Evolutionary conservation across 2,888 invertebrate genomes (phyloP).

Genomic region (Schizaphis graminum): DNA sequence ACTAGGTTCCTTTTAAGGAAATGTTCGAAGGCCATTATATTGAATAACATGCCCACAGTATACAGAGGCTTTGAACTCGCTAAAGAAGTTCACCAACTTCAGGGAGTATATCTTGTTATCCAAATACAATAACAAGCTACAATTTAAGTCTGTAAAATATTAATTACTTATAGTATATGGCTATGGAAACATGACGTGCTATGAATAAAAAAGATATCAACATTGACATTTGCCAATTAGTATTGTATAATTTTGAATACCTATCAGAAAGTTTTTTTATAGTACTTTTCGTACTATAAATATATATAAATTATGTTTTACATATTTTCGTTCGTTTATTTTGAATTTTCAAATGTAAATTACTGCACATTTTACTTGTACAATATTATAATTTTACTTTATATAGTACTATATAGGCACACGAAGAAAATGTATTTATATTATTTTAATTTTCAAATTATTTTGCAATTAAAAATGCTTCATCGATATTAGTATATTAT

Average conservation of each 20-base stretch:
- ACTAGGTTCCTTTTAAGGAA: constrained; percentile 34
- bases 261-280: not conserved
- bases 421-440: not conserved
- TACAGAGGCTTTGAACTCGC: constrained; percentile 24
- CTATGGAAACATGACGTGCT: not conserved
- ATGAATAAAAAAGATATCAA: not conserved
- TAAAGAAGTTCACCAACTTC: not conserved
- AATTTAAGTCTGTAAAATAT: not conserved
- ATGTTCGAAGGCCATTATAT: constrained; percentile 9
- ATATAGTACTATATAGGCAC: no score
- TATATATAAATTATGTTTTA: not conserved
- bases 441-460: not conserved
- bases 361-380: not conserved
- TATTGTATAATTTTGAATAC: not conserved
- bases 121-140: not conserved
- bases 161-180: not conserved
- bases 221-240: not conserved
- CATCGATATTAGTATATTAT: not conserved
- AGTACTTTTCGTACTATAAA: not conserved
- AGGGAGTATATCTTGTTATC: not conserved
- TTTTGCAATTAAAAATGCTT: not conserved
- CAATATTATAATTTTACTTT: not conserved
- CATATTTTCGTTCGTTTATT: not conserved
- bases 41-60: not conserved
- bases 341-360: not conserved